Percentiles rank a stretch among this genome's conserved stretches.
These are phyloP conservation scores for Marisa cornuarietis DNA, from an alignment of 1,140 invertebrate genomes.

Conservation along the genomic window DNA sequence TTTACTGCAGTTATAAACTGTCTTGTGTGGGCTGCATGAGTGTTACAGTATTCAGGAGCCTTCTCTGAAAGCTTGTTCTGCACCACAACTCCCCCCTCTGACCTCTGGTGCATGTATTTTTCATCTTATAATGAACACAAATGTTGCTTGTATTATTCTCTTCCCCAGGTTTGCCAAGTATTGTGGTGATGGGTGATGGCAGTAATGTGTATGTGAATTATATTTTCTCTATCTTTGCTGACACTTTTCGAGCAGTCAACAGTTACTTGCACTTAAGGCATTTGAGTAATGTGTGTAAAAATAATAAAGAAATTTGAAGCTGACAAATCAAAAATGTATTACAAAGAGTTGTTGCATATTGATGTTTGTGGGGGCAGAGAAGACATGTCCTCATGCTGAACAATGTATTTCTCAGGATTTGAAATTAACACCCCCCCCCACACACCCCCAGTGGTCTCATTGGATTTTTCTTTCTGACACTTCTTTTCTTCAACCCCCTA, in stretches of 20 bases:
- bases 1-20: conserved; percentile 19
- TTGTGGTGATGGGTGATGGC: conserved; percentile 20
- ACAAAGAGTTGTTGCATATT: conserved; percentile 1
- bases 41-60: conserved; percentile 13
- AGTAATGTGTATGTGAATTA: background rate
- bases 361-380: conserved; percentile 1
- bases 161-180: conserved; percentile 15
- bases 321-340: conserved; percentile 22
- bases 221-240: background rate
- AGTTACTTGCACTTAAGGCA: conserved; percentile 3
- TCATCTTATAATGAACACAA: background rate
- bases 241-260: background rate
- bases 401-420: conserved; percentile 20
- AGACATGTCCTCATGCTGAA: conserved; percentile 9
- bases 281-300: conserved; percentile 1
- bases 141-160: background rate
- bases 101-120: conserved; percentile 5
- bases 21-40: conserved; percentile 5
- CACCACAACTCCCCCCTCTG: background rate
- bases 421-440: background rate
- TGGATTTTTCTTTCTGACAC: background rate
- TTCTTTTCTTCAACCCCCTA: background rate
- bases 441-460: background rate
- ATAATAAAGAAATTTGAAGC: conserved; percentile 6
- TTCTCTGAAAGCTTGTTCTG: conserved; percentile 2